Conservation (phyloP, 2,113 vertebrate genomes). For the Rhynchomys soricoides region DNA sequence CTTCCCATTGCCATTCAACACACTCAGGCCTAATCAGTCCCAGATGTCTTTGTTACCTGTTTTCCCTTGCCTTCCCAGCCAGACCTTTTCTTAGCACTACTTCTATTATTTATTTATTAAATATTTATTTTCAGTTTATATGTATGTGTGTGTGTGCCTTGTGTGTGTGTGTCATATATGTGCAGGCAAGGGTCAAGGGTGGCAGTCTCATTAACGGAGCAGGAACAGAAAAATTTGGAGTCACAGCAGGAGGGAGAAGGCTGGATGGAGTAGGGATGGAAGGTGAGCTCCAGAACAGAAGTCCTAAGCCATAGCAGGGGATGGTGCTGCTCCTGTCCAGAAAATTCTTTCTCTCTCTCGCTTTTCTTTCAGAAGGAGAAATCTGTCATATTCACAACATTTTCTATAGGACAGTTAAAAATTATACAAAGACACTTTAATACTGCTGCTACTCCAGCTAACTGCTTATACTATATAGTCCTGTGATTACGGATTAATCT, state of each 20-base stretch:
- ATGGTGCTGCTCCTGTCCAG: not conserved
- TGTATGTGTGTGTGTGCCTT: not conserved
- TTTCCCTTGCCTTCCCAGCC: not conserved
- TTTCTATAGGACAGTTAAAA: not conserved
- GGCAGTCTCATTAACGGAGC: not conserved
- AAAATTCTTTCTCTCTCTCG: not conserved
- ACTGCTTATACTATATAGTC: not conserved
- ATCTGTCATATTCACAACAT: not conserved
- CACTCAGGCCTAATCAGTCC: not conserved
- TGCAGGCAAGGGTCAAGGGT: not conserved
- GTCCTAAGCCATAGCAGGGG: not conserved
- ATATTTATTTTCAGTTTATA: not conserved
- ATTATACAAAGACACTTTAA: not conserved
- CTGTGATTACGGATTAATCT: not conserved
- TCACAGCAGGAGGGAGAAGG: not conserved
- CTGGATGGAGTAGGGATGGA: not conserved
- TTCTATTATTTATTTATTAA: constrained; percentile 23
- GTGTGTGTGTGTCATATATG: not conserved
- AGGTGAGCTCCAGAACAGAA: not conserved
- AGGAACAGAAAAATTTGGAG: not conserved
- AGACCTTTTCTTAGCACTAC: not conserved
- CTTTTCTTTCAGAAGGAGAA: not conserved
- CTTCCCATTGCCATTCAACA: not conserved
- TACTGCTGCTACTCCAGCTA: not conserved
- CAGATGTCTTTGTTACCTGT: not conserved